phyloP scores from a whole-genome alignment of 2,888 invertebrate genomes.

The Caenorhabditis plicata region DNA sequence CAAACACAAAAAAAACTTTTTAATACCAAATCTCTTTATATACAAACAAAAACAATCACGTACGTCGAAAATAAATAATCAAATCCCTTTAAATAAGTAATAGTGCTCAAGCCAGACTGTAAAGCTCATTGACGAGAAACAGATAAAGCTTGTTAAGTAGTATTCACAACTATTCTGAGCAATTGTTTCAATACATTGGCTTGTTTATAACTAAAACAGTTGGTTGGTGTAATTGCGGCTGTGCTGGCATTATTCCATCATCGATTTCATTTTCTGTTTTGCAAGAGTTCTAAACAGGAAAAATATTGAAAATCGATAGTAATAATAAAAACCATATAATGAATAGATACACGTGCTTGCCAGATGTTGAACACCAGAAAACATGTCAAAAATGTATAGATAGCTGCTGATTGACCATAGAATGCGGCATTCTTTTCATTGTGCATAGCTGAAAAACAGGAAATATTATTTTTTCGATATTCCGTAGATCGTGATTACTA shows the following conservation, averaged over 20 bases:
- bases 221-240: conserved; percentile 30
- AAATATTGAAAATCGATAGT: neutral
- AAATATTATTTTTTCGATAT: neutral
- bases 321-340: conserved; percentile 33
- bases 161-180: no score
- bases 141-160: no score
- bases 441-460: conserved; percentile 50
- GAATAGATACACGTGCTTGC: conserved; percentile 56
- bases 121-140: no score
- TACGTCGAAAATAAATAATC: no score
- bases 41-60: no score
- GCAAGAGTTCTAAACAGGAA: no score
- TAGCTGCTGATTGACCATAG: conserved; percentile 50
- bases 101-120: no score
- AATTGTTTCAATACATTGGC: conserved; percentile 29
- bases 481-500: conserved; percentile 44
- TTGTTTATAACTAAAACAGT: conserved; percentile 46
- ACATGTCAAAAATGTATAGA: conserved; percentile 39
- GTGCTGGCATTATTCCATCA: conserved; percentile 1
- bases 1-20: no score
- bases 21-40: no score
- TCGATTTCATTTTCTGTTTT: conserved; percentile 9
- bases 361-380: conserved; percentile 60
- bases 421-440: conserved; percentile 54
- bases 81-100: no score